Base-by-base conservation (phyloP, 2,113 vertebrate genomes). In the Seriola dumerili region DNA sequence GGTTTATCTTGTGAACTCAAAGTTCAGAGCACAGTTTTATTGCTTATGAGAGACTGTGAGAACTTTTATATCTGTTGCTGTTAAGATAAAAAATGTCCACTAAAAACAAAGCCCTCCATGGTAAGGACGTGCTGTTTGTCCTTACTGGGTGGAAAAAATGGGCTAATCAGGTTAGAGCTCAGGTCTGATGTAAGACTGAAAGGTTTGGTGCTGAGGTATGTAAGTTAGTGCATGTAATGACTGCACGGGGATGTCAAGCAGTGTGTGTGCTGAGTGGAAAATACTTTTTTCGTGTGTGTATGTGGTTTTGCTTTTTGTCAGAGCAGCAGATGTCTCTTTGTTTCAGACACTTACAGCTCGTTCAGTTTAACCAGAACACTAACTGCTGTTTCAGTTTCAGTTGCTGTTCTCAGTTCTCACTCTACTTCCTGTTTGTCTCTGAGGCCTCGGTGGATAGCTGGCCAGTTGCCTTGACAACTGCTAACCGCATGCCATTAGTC, bases 341-440 rank as follows among this genome's bases (percentile, higher is more conserved):
- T 73, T 77, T 44, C 11, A n/a, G 6, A 21, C 58, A 19, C 25
- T 13, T 40, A 19, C 50, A 0, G 3, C 48, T 76, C 79, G 5
- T 38, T 76, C 58, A 57, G 75, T 72, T 57, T 8, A 72, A 74
- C 71, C 65, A 54, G 19, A 81, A 55, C 78, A 1, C 4, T 13
- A 83, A 75, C 90, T 68, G 79, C 72, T 69, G 63, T 93, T 91
- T 91, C 89, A 62, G 89, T 92, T 93, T 93, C 92, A 86, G 63
- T 92, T 88, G 72, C 81, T 65, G 50, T 88, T 91, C 83, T 90
- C 89, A 5, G 57, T 89, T 89, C 88, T 83, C 75, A 50, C 71
- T 83, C 50, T 29, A 64, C 91, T 92, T 91, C 91, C 91, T 91
- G 87, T 91, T 91, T 83, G 81, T 85, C 62, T 74, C 80, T 0